Base-by-base conservation (phyloP, 2,113 vertebrate species). In the Apteryx mantelli region DNA sequence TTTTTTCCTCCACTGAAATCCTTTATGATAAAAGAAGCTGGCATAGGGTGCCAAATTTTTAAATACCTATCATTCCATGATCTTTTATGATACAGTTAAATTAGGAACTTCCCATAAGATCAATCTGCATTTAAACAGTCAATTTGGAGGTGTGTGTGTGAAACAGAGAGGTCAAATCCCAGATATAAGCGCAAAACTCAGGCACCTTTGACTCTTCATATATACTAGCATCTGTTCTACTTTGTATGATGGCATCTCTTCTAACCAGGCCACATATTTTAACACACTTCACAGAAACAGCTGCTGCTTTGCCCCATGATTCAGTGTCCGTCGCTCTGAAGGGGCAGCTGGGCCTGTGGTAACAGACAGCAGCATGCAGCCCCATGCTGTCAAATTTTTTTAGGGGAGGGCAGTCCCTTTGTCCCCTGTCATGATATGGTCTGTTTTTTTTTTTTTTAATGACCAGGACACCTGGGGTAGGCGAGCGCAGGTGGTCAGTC, bases 211-310 rank as follows among this genome's bases (percentile, higher is more conserved):
- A 63, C 10, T 21, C 9, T 25, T 77, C 18, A 11, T 78, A 7
- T 13, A 8, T 38, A 11, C 42, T 25, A 38, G 4, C 19, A 26
- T 63, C 50, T 8, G 13, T 56, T 56, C 44, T 92, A 21, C 34
- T 40, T 73, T 7, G 12, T 22, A 19, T 8, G 40, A 36, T 13
- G 79, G n/a, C 38, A 66, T 12, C 11, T 8, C 22, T 63, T 61
- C 63, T 79, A 38, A 46, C 44, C 58, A 8, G 38, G 30, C 18
- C 17, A 21, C 9, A 18, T 8, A 5, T 65, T 81, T 76, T 42
- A 14, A 17, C 1, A 2, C 44, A 7, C 13, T 8, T 19, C 46
- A 19, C 19, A 19, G 12, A 48, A 63, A 60, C 11, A 0, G 1
- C 20, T 68, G 13, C 56, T 11, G 25, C 50, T 36, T 21, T 8